A percentile compares a stretch with the other conserved stretches of the same genome.
These are phyloP conservation scores for Eumacrocentrus americanus DNA, from an alignment of 2,888 invertebrate genomes.

Conservation along the genomic window DNA sequence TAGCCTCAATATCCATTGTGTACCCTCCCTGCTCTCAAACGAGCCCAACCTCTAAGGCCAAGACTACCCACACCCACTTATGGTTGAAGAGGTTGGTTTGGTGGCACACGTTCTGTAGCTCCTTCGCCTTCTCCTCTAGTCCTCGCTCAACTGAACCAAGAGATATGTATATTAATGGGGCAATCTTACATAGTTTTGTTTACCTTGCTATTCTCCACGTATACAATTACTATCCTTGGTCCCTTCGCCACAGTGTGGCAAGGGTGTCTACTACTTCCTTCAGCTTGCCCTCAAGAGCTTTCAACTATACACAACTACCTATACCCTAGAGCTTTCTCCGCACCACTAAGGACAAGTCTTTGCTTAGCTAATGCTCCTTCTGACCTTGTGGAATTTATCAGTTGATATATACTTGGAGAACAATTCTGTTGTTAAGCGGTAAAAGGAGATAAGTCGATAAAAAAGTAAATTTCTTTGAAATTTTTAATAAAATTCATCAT, in stretches of 20 bases:
- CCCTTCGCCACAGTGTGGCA: constrained; percentile 34
- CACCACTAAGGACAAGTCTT: not conserved
- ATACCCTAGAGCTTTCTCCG: not conserved
- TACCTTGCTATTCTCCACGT: constrained; percentile 62
- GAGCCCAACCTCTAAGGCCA: constrained; percentile 59
- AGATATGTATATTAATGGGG: constrained; percentile 63
- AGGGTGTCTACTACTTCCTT: constrained; percentile 34
- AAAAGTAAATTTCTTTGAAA: not conserved
- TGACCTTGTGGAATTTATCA: too few relatives aligned
- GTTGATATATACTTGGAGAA: too few relatives aligned
- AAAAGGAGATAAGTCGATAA: not conserved
- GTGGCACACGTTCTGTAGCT: constrained; percentile 34
- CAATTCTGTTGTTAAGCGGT: not conserved
- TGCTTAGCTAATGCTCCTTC: too few relatives aligned
- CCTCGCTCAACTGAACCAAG: constrained; percentile 56
- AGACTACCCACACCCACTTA: constrained; percentile 56
- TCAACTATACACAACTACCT: constrained; percentile 29
- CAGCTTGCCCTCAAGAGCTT: constrained; percentile 28
- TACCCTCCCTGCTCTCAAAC: constrained; percentile 52
- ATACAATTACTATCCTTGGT: constrained; percentile 59
- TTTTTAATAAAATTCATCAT: not conserved
- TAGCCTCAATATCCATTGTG: constrained; percentile 63
- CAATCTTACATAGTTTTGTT: constrained; percentile 63
- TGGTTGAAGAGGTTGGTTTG: constrained; percentile 33
- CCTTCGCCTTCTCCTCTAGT: constrained; percentile 34